A percentile compares a stretch with the other conserved stretches of the same genome.
These are phyloP conservation scores for Desmodus rotundus DNA, from an alignment of 2,113 vertebrate species.

Conservation along the genomic window DNA sequence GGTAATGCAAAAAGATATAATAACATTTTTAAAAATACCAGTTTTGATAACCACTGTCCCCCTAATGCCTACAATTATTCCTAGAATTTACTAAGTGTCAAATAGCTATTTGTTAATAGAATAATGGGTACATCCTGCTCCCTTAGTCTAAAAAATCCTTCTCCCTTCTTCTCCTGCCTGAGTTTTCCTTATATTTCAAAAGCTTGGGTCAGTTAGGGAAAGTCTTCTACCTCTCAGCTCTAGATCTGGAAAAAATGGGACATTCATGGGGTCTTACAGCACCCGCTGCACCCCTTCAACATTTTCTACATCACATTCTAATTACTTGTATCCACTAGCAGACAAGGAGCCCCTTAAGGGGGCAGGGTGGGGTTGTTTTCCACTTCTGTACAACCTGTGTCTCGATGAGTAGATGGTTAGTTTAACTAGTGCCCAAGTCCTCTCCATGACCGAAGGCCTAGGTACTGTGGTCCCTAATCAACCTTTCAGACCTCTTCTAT, in stretches of 20 bases:
- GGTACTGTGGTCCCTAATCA: neutral
- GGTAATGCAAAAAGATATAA: too few species aligned
- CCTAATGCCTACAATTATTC: neutral
- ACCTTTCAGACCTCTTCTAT: neutral
- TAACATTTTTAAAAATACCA: neutral
- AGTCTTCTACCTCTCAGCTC: neutral
- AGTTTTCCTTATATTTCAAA: neutral
- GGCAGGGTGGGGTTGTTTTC: neutral
- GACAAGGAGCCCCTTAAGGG: neutral
- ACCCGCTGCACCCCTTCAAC: rapidly evolving
- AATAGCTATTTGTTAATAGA: neutral
- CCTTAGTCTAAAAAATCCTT: neutral
- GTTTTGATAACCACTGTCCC: neutral
- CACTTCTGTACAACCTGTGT: neutral
- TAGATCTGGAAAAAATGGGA: neutral
- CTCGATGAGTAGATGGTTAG: neutral
- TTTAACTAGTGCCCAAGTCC: neutral
- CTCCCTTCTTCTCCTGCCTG: neutral
- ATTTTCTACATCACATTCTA: neutral
- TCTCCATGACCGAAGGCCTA: neutral
- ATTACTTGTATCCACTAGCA: neutral
- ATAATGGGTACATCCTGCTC: neutral
- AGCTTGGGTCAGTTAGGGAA: neutral
- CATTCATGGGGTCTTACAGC: neutral
- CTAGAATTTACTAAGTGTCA: neutral